Percentiles rank a stretch among this genome's conserved stretches.
Conservation (phyloP, 2,888 invertebrate genomes). For the Sinotaia quadrata region DNA sequence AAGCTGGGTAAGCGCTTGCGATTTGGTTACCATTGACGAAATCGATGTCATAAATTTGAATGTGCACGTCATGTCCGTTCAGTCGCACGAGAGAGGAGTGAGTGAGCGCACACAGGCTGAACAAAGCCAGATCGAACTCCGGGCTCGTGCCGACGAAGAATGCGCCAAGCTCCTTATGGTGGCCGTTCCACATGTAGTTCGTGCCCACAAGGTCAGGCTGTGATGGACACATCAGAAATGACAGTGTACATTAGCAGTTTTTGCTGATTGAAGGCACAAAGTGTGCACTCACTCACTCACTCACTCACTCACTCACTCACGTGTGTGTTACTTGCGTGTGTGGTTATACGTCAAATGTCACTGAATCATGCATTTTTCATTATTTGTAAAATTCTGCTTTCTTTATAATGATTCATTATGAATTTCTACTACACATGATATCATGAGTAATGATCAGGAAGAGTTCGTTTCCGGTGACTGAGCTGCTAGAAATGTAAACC, state of each 20-base stretch:
- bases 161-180: conserved; percentile 37
- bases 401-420: no score
- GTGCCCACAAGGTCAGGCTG: conserved; percentile 28
- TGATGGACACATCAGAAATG: neutral
- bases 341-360: no score
- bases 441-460: no score
- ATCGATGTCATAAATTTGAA: conserved; percentile 77
- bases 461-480: no score
- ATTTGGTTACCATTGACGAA: conserved; percentile 10
- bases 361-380: no score
- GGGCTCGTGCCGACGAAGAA: conserved; percentile 78
- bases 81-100: conserved; percentile 84
- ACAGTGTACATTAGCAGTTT: neutral
- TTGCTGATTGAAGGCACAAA: no score
- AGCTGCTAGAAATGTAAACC: no score
- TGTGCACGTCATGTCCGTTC: conserved; percentile 81
- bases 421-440: no score
- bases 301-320: no score
- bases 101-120: conserved; percentile 87
- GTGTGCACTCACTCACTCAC: no score
- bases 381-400: no score
- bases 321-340: no score
- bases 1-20: neutral
- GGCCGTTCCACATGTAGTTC: conserved; percentile 28
- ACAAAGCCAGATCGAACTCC: conserved; percentile 91